These are phyloP conservation scores for Eubasilissa regina DNA, from an alignment of 1,140 invertebrate species.

Conservation along the genomic window DNA sequence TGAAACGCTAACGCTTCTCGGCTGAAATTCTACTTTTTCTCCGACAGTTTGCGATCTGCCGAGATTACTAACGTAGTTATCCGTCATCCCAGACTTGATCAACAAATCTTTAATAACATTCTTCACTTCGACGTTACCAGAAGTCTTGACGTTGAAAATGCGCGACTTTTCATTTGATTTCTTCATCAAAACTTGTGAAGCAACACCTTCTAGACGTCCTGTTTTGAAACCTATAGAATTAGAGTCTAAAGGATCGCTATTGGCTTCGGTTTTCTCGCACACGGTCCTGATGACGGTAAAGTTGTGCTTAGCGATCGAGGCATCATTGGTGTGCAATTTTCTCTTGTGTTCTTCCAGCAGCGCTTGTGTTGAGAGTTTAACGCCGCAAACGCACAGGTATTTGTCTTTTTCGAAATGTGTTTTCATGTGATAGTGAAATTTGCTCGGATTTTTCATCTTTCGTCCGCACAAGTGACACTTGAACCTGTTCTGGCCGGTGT, in stretches of 20 bases:
- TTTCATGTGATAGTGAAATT: conserved; percentile 31
- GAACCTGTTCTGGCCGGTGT: not conserved
- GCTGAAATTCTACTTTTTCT: not conserved
- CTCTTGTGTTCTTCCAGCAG: conserved; percentile 17
- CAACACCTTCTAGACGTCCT: not conserved
- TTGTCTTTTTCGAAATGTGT: conserved; percentile 30
- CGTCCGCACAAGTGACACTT: conserved; percentile 24
- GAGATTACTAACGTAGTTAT: not conserved
- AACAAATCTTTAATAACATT: not conserved
- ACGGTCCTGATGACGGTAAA: not conserved
- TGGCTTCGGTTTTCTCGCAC: not conserved
- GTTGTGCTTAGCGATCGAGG: not conserved
- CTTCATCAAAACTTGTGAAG: conserved; percentile 12
- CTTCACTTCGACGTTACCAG: not conserved
- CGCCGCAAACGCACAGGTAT: conserved; percentile 30
- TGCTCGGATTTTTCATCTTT: not conserved
- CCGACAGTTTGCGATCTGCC: not conserved
- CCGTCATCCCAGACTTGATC: not conserved
- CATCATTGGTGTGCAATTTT: not conserved
- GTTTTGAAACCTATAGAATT: not conserved
- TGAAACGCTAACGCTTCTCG: too few species aligned
- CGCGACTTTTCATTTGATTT: conserved; percentile 5
- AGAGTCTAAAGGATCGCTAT: not conserved
- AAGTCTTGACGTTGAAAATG: not conserved
- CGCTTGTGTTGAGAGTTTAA: not conserved